Conservation (phyloP, 1,140 invertebrate genomes). For the Adelges cooleyi region DNA sequence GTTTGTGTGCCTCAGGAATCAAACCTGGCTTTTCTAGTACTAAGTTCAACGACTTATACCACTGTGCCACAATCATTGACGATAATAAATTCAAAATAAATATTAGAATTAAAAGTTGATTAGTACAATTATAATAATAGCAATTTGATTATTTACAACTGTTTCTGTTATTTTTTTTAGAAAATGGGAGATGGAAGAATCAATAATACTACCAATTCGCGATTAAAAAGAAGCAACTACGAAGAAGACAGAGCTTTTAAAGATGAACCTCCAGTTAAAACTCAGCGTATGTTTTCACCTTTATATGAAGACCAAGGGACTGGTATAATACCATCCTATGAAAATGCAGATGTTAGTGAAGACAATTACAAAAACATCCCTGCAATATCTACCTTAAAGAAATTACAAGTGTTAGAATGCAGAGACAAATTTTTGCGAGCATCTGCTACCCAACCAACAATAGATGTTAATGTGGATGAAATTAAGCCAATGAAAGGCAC, state of each 20-base stretch:
- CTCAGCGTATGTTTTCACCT: background rate
- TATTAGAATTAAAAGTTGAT: too few relatives aligned
- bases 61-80: too few relatives aligned
- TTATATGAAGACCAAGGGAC: background rate
- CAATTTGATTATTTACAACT: too few relatives aligned
- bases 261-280: constrained; percentile 9
- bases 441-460: background rate
- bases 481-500: constrained; percentile 45
- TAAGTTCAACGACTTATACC: too few relatives aligned
- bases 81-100: too few relatives aligned
- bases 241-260: background rate
- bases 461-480: background rate
- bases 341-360: background rate
- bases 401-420: background rate
- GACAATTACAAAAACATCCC: background rate
- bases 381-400: background rate
- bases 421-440: background rate
- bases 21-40: too few relatives aligned
- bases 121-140: too few relatives aligned
- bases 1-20: too few relatives aligned
- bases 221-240: background rate
- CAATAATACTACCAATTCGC: background rate
- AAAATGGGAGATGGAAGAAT: background rate
- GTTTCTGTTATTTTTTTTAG: too few relatives aligned
- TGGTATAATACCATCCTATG: background rate